These are phyloP conservation scores for Mya arenaria DNA, from an alignment of 1,140 invertebrate genomes.

Conservation along the genomic window DNA sequence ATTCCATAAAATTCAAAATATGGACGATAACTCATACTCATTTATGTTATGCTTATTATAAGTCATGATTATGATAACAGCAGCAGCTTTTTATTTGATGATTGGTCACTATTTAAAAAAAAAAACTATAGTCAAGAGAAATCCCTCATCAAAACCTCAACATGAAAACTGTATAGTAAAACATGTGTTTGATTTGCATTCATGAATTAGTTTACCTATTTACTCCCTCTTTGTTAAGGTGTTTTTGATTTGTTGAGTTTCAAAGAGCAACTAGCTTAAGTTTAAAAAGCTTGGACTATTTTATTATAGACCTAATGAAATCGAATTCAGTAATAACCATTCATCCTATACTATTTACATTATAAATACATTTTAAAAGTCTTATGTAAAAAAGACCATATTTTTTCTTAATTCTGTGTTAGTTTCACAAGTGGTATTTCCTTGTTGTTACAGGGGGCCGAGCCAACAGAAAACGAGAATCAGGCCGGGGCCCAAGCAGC, in stretches of 20 bases:
- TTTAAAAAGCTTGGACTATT: neutral
- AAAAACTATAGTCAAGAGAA: too few species aligned
- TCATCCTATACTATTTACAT: neutral
- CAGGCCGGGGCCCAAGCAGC: conserved; percentile 55
- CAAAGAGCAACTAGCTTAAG: neutral
- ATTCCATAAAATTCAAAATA: too few species aligned
- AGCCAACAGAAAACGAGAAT: conserved; percentile 56
- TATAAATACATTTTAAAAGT: neutral
- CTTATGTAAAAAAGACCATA: neutral
- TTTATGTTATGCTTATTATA: too few species aligned
- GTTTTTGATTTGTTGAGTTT: neutral
- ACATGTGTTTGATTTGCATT: too few species aligned
- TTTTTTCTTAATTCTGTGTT: neutral
- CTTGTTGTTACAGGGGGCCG: conserved; percentile 66
- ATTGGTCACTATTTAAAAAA: too few species aligned
- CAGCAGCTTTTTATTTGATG: too few species aligned
- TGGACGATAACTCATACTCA: too few species aligned
- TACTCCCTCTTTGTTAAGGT: neutral
- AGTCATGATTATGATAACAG: too few species aligned
- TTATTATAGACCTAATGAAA: neutral
- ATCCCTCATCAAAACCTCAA: too few species aligned
- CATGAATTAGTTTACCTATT: neutral
- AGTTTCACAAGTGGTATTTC: too few species aligned
- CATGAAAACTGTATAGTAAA: too few species aligned
- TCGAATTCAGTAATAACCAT: neutral